A percentile compares a stretch with the other conserved stretches of the same genome.
phyloP scores from a whole-genome alignment of 2,888 invertebrate genomes.

The Cantharis flavilabris region DNA sequence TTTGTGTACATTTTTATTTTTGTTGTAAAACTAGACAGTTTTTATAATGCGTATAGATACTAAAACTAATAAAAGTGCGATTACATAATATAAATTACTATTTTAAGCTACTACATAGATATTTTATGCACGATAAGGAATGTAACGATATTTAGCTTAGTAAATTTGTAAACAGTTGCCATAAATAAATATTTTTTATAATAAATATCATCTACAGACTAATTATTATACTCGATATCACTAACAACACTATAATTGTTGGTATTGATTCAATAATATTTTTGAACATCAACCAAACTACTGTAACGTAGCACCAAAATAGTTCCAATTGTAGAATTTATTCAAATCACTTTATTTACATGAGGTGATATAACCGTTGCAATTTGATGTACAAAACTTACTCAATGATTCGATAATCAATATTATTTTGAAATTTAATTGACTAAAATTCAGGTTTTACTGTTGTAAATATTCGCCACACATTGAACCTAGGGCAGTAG shows the following conservation, averaged over 20 bases:
- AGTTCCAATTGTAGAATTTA: not conserved
- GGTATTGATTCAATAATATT: not conserved
- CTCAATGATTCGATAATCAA: not conserved
- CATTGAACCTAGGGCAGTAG: not conserved
- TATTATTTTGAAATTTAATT: slow-evolving; percentile 18
- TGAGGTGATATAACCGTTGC: not conserved
- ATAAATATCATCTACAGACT: slow-evolving; percentile 12
- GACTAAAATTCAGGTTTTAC: slow-evolving; percentile 8
- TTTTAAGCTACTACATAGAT: slow-evolving; percentile 35
- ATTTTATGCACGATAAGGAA: slow-evolving; percentile 36
- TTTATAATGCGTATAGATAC: slow-evolving; percentile 20
- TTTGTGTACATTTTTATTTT: not conserved
- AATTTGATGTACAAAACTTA: not conserved
- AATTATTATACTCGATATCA: slow-evolving; percentile 25
- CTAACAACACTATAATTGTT: slow-evolving; percentile 17
- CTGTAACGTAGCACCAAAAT: not conserved
- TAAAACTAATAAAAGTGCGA: slow-evolving; percentile 44
- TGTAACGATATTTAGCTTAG: slow-evolving; percentile 40
- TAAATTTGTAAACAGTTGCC: slow-evolving; percentile 32
- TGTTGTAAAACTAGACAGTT: slow-evolving; percentile 13
- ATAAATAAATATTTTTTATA: slow-evolving; percentile 33
- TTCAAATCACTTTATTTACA: not conserved
- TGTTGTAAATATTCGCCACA: not conserved
- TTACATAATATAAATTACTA: slow-evolving; percentile 38
- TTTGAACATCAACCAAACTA: not conserved